These are phyloP conservation scores for Polyommatus iphigenia DNA, from an alignment of 2,888 invertebrate genomes.

Conservation along the genomic window DNA sequence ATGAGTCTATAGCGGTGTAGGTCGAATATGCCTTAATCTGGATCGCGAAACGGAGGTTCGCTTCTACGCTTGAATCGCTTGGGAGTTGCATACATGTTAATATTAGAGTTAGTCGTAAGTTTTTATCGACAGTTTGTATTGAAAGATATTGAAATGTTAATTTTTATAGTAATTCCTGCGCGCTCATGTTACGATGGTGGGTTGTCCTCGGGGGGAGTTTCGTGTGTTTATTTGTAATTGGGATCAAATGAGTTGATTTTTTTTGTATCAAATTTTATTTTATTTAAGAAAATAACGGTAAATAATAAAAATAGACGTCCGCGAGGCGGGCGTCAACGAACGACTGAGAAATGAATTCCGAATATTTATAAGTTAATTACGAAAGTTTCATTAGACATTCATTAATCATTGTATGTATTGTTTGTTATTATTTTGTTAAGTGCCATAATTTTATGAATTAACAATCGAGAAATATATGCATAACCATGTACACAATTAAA, in stretches of 20 bases:
- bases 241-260: slow-evolving; percentile 73
- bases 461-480: slow-evolving; percentile 77
- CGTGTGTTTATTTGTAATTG: slow-evolving; percentile 72
- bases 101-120: slow-evolving; percentile 69
- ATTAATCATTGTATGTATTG: slow-evolving; percentile 60
- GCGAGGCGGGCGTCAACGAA: slow-evolving; percentile 71
- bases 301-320: slow-evolving; percentile 64
- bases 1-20: slow-evolving; percentile 66
- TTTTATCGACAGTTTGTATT: slow-evolving; percentile 76
- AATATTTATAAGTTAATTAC: slow-evolving; percentile 63
- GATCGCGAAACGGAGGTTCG: slow-evolving; percentile 47
- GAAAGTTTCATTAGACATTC: slow-evolving; percentile 66
- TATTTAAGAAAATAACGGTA: slow-evolving; percentile 58
- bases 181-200: slow-evolving; percentile 67
- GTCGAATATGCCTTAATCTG: slow-evolving; percentile 63
- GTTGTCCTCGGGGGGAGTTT: slow-evolving; percentile 71
- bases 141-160: slow-evolving; percentile 66
- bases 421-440: slow-evolving; percentile 73
- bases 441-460: slow-evolving; percentile 80
- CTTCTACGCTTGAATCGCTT: slow-evolving; percentile 64
- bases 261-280: slow-evolving; percentile 72
- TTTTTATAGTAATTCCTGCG: slow-evolving; percentile 72
- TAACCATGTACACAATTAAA: slow-evolving; percentile 80
- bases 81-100: slow-evolving; percentile 52
- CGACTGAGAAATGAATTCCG: slow-evolving; percentile 79